phyloP scores from a whole-genome alignment of 2,113 vertebrate species.

The Andinoacara biseriatus region DNA sequence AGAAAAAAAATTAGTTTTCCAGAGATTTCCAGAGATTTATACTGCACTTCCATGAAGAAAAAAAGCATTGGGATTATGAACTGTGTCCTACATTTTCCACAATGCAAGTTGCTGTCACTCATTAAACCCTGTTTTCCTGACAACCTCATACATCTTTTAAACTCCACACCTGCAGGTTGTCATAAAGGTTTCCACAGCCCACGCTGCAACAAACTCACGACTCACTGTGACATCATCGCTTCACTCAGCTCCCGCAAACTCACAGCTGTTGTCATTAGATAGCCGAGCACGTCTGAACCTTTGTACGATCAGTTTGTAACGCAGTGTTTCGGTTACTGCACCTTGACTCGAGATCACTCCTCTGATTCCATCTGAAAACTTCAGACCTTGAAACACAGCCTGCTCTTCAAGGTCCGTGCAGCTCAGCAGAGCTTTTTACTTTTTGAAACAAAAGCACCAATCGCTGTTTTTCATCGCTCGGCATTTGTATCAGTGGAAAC shows the following conservation, averaged over 20 bases:
- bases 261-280: not conserved
- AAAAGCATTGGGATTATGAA: not conserved
- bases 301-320: not conserved
- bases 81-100: not conserved
- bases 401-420: not conserved
- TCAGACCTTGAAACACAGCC: not conserved
- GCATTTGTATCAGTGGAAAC: constrained; percentile 26
- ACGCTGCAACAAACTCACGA: not conserved
- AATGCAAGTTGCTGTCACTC: not conserved
- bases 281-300: not conserved
- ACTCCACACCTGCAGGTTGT: constrained; percentile 5
- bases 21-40: not conserved
- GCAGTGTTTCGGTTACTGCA: not conserved
- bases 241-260: not conserved
- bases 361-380: constrained; percentile 13
- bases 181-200: not conserved
- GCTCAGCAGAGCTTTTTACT: constrained; percentile 6
- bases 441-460: not conserved
- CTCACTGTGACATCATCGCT: not conserved
- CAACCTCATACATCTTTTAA: not conserved
- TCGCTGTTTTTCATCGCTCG: not conserved
- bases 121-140: not conserved
- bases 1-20: not conserved
- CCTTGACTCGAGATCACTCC: not conserved
- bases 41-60: not conserved